These are phyloP conservation scores for Chironex yamaguchii DNA, from an alignment of 30 jellyfish, hydroid and myxozoan species.

Conservation along the genomic window DNA sequence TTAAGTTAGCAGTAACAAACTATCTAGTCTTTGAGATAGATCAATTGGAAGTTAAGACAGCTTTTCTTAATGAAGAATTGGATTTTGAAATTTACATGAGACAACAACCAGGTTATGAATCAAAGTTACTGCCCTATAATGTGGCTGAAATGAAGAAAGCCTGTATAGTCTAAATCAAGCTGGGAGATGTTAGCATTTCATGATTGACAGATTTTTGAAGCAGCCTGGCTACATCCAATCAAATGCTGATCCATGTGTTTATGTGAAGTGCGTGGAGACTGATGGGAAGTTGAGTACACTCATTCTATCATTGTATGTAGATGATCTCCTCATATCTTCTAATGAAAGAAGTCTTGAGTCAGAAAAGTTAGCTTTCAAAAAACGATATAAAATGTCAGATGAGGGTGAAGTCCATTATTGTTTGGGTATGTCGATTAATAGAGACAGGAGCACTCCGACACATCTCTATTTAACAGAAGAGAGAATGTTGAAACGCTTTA, in stretches of 20 bases:
- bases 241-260: slow-evolving; percentile 54
- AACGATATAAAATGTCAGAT: slow-evolving; percentile 33
- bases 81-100: slow-evolving; percentile 38
- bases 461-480: slow-evolving; percentile 9
- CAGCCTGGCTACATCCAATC: slow-evolving; percentile 9
- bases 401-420: slow-evolving; percentile 31
- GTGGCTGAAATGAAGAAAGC: slow-evolving; percentile 52
- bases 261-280: neutral
- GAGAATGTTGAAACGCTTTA: neutral
- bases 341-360: slow-evolving; percentile 7
- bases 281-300: slow-evolving; percentile 10
- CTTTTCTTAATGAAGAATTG: slow-evolving; percentile 34
- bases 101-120: slow-evolving; percentile 40
- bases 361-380: neutral
- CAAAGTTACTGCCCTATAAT: slow-evolving; percentile 5
- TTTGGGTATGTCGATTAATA: slow-evolving; percentile 21
- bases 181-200: slow-evolving; percentile 35
- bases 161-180: slow-evolving; percentile 43
- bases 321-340: neutral
- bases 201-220: neutral
- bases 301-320: neutral
- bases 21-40: slow-evolving; percentile 36
- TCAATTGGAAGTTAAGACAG: slow-evolving; percentile 37
- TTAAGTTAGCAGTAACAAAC: slow-evolving; percentile 16
- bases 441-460: slow-evolving; percentile 17